phyloP scores from a whole-genome alignment of 2,797 vertebrate species.

The Hapalemur alaotrensis region DNA sequence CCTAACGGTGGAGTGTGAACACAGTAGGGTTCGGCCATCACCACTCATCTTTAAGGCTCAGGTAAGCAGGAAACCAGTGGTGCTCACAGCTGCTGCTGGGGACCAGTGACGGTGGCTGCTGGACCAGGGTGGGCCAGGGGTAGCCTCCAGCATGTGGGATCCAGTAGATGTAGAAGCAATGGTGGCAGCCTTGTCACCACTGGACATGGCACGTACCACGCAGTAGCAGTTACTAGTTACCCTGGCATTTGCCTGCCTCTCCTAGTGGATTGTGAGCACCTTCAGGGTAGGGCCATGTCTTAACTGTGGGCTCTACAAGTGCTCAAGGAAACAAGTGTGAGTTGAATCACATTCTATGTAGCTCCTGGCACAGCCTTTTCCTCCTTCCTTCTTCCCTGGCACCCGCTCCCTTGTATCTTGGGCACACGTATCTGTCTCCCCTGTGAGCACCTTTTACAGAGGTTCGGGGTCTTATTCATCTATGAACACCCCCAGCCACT shows the following conservation, averaged over 20 bases:
- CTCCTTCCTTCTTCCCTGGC: neutral
- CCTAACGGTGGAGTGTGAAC: neutral
- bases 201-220: neutral
- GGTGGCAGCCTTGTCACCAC: fast-evolving
- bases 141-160: neutral
- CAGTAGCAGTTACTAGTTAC: neutral
- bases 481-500: neutral
- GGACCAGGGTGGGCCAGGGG: neutral
- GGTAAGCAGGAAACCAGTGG: neutral
- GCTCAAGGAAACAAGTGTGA: neutral
- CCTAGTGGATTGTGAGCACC: neutral
- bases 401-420: neutral
- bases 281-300: neutral
- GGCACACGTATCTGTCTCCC: too few species aligned
- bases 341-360: neutral
- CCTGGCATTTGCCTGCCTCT: neutral
- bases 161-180: neutral
- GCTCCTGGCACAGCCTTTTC: fast-evolving
- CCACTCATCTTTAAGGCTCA: neutral
- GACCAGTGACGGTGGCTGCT: neutral
- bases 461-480: neutral
- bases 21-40: neutral
- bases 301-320: neutral
- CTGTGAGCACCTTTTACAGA: neutral
- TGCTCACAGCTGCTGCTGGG: neutral